A percentile compares a stretch with the other conserved stretches of the same genome.
Conservation (phyloP, 2,797 vertebrate genomes). For the Brotula barbata region DNA sequence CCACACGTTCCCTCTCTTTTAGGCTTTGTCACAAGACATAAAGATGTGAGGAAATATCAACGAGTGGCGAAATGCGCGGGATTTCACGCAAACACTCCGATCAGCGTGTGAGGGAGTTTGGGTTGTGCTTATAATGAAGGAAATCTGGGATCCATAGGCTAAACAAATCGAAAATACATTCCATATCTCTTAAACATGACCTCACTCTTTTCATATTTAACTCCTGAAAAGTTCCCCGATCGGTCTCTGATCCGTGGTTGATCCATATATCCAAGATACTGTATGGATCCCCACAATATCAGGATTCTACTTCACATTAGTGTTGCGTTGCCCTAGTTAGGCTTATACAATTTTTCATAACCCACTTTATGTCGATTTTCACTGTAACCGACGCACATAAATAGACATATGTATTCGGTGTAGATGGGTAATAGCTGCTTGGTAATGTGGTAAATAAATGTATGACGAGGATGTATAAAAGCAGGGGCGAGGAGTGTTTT, state of each 20-base stretch:
- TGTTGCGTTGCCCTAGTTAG: slow-evolving; percentile 7
- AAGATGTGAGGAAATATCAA: slow-evolving; percentile 53
- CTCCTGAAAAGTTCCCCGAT: slow-evolving; percentile 2
- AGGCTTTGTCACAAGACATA: slow-evolving; percentile 38
- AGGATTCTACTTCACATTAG: not conserved
- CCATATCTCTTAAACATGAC: slow-evolving; percentile 4
- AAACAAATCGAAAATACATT: slow-evolving; percentile 7
- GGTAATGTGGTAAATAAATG: not conserved
- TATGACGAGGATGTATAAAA: slow-evolving; percentile 28
- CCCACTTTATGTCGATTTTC: slow-evolving; percentile 18
- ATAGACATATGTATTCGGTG: not conserved
- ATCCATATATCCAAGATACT: not conserved
- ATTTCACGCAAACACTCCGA: slow-evolving; percentile 6
- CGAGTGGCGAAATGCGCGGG: not conserved
- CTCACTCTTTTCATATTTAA: slow-evolving; percentile 19
- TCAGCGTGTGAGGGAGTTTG: slow-evolving; percentile 25
- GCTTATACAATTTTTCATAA: slow-evolving; percentile 48
- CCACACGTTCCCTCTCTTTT: slow-evolving; percentile 38
- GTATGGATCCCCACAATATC: not conserved
- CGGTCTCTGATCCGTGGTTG: not conserved
- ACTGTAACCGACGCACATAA: slow-evolving; percentile 31
- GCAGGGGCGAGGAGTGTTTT: slow-evolving; percentile 43
- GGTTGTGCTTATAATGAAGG: slow-evolving; percentile 5
- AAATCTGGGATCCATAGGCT: not conserved
- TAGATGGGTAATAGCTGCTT: not conserved